These are phyloP conservation scores for Brienomyrus longianalis DNA, from an alignment of 2,113 vertebrate genomes.

Conservation along the genomic window DNA sequence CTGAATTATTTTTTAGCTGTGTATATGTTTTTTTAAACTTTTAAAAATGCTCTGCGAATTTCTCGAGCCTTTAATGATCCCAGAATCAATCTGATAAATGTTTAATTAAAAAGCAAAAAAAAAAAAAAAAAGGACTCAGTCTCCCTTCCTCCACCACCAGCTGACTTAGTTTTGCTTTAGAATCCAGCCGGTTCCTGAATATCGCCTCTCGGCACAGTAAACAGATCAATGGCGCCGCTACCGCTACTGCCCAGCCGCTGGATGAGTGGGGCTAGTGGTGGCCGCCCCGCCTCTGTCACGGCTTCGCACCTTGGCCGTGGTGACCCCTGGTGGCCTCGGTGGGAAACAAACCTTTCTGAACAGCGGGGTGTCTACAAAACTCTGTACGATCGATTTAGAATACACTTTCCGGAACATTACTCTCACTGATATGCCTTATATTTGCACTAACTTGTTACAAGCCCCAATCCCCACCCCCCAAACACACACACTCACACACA, in stretches of 20 bases:
- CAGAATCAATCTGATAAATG: background rate
- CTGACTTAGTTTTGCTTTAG: background rate
- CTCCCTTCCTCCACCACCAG: background rate
- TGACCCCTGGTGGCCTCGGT: background rate
- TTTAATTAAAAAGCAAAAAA: background rate
- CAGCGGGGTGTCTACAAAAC: background rate
- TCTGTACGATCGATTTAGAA: background rate
- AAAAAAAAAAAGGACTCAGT: background rate
- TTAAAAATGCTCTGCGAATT: background rate
- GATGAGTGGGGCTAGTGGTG: background rate
- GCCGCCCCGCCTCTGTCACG: background rate
- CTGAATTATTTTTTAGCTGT: background rate
- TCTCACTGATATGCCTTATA: background rate
- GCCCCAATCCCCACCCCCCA: background rate
- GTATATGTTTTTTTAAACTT: background rate
- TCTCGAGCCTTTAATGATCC: background rate
- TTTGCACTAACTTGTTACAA: too few relatives aligned
- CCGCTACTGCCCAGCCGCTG: background rate
- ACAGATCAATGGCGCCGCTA: background rate
- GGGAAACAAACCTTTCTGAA: background rate
- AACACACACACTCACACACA: background rate
- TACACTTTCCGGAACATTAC: background rate
- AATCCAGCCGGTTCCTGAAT: background rate
- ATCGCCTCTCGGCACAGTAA: background rate
- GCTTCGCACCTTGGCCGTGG: background rate